A percentile compares a stretch with the other conserved stretches of the same genome.
These are phyloP conservation scores for Spheniscus humboldti DNA, from an alignment of 2,797 vertebrate genomes.

Conservation along the genomic window DNA sequence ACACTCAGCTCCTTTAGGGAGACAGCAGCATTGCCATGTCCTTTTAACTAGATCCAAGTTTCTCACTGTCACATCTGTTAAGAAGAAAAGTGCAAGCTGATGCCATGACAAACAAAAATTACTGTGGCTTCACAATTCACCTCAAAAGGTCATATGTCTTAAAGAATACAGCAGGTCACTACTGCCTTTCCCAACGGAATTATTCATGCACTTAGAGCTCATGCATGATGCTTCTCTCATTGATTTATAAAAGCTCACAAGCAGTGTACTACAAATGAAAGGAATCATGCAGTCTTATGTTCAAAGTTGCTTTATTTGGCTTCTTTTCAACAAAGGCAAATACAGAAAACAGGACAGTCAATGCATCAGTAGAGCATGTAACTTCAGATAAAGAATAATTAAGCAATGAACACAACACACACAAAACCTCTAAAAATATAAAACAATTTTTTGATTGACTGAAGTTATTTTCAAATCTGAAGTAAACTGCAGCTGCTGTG, in stretches of 20 bases:
- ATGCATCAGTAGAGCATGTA: background rate
- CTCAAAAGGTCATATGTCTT: background rate
- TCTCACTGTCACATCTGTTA: background rate
- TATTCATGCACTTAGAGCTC: background rate
- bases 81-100: background rate
- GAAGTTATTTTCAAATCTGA: background rate
- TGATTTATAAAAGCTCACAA: background rate
- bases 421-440: background rate
- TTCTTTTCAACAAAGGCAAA: background rate
- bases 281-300: background rate
- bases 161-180: background rate
- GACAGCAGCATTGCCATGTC: accelerated
- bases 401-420: background rate
- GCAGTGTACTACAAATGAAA: background rate
- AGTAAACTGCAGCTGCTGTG: background rate
- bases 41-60: background rate
- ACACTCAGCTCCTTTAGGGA: background rate
- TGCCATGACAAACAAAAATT: background rate
- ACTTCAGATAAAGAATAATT: background rate
- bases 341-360: background rate
- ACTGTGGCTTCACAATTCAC: background rate
- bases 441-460: background rate
- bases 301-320: slow-evolving; percentile 8
- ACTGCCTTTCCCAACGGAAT: background rate
- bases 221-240: background rate